Conservation (phyloP, 2,888 invertebrate genomes). For the Drosophila paucipuncta region DNA sequence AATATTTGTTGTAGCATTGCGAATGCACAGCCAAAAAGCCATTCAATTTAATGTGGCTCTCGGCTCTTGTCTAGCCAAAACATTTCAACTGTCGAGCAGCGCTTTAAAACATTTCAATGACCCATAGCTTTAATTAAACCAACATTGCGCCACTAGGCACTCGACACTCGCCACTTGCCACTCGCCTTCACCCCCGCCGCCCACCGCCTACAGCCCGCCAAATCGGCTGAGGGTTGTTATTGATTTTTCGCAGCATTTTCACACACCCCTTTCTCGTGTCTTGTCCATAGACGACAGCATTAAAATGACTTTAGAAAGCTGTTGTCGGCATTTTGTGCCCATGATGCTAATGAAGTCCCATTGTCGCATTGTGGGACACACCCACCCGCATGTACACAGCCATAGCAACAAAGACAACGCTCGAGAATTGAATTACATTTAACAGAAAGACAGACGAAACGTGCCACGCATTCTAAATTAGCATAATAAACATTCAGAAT, state of each 20-base stretch:
- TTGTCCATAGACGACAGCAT: background rate
- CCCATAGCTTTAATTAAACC: constrained; percentile 65
- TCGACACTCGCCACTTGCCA: background rate
- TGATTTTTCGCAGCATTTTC: constrained; percentile 53
- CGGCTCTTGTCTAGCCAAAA: constrained; percentile 66
- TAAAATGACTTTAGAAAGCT: constrained; percentile 50
- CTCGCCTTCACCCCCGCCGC: background rate
- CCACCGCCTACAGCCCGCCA: background rate
- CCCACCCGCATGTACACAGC: constrained; percentile 33
- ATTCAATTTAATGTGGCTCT: constrained; percentile 67
- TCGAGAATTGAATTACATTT: constrained; percentile 56
- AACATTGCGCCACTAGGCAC: constrained; percentile 4
- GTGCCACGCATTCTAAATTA: constrained; percentile 64
- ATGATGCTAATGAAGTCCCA: constrained; percentile 74
- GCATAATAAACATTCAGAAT: constrained; percentile 50
- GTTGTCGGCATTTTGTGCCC: constrained; percentile 50
- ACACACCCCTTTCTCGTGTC: background rate
- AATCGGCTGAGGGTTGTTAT: constrained; percentile 54
- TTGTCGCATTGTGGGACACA: constrained; percentile 57
- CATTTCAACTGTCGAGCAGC: constrained; percentile 46
- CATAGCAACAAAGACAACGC: constrained; percentile 21
- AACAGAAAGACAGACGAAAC: constrained; percentile 43
- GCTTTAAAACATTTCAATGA: constrained; percentile 50
- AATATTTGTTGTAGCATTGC: constrained; percentile 9
- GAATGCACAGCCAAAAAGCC: constrained; percentile 50